Evolutionary conservation across 2,113 vertebrate genomes (phyloP), one percentile per base, ranked within the genome.

Genomic region (Carettochelys insculpta): DNA sequence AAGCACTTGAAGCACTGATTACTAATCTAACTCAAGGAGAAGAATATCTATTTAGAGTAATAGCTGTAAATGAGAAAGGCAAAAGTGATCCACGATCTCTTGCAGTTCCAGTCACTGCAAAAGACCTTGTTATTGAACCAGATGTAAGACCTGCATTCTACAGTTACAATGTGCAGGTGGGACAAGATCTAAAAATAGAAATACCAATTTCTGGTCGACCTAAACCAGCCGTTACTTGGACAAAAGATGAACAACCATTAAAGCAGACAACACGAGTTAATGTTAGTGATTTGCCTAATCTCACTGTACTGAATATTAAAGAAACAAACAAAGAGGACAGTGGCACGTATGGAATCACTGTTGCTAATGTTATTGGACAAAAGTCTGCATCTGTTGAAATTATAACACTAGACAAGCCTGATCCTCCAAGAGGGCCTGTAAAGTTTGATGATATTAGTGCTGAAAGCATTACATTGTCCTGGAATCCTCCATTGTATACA

Each of bases 61-160:
- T 98, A 96, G 99, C 99, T 95, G 97, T 99, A 78, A 99, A 99
- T 95, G 99, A 99, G 95, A 99, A 99, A 93, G 99, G 99, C 47
- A 99, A 98, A 95, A 99, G 99, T 96, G 99, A 99, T 88, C 99
- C 99, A 86, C 98, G 98, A 96, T 98, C 98, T 16, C 99, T 99
- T 94, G 98, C 99, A 52, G 98, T 99, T 94, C 98, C 99, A 95
- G 97, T 99, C 83, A 97, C 98, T 96, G 98, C 99, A 90, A 99
- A 99, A 97, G 98, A 99, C 92, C 97, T 99, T 75, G 98, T 99
- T 53, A 98, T 99, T 96, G 99, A 99, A 88, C 99, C 99, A 93
- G 99, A 99, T 97, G 97, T 99, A 87, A 98, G 98, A 95, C 99
- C 99, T 95, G 95, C 95, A 96, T 99, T 99, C 94, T 99, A 97